A percentile compares a stretch with the other conserved stretches of the same genome.
These are phyloP conservation scores for Cheilosia variabilis DNA, from an alignment of 2,888 invertebrate species.

Conservation along the genomic window DNA sequence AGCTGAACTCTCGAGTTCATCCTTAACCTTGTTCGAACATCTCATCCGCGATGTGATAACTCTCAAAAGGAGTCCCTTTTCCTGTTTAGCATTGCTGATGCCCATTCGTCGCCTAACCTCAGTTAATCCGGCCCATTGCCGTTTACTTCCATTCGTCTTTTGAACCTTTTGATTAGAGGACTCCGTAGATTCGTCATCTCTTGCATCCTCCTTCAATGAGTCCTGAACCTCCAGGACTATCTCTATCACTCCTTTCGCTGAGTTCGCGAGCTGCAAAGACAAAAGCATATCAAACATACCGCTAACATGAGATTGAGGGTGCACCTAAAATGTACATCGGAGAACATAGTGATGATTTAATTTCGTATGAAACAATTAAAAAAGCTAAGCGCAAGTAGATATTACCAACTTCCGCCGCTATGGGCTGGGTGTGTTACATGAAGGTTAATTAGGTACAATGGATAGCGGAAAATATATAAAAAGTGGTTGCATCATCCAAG, in stretches of 20 bases:
- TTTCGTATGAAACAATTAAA: conserved; percentile 17
- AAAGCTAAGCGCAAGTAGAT: conserved; percentile 13
- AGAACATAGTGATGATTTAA: conserved; percentile 15
- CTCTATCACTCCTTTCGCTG: conserved; percentile 82
- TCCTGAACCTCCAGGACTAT: conserved; percentile 81
- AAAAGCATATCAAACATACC: no score
- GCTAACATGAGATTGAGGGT: not conserved
- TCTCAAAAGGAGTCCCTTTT: conserved; percentile 78
- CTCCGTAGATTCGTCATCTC: conserved; percentile 2
- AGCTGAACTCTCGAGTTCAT: conserved; percentile 82
- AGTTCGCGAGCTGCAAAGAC: conserved; percentile 78
- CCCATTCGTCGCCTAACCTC: conserved; percentile 82
- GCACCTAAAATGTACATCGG: not conserved
- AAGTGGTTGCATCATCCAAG: conserved; percentile 41
- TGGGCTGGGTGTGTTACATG: conserved; percentile 33
- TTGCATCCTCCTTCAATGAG: conserved; percentile 42
- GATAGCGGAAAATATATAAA: not conserved
- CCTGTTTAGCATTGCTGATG: conserved; percentile 76
- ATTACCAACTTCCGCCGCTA: conserved; percentile 28
- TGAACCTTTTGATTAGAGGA: conserved; percentile 2
- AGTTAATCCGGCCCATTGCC: conserved; percentile 80
- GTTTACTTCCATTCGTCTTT: conserved; percentile 44
- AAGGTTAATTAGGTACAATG: conserved; percentile 26
- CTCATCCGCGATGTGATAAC: conserved; percentile 82
- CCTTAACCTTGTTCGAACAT: conserved; percentile 83